These are phyloP conservation scores for Cathartes aura DNA, from an alignment of 2,113 vertebrate species.

Conservation along the genomic window DNA sequence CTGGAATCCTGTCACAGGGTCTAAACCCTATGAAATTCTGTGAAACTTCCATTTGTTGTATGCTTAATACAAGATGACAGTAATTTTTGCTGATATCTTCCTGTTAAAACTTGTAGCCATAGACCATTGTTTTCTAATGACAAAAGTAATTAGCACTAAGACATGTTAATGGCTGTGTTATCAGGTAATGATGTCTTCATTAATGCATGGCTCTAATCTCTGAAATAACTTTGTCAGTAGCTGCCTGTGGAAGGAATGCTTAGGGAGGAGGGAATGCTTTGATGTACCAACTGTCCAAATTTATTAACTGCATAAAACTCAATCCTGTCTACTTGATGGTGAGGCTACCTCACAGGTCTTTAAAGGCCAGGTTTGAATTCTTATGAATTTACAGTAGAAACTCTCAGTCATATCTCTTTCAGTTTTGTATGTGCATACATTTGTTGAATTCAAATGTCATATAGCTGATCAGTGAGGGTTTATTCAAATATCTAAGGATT, in stretches of 20 bases:
- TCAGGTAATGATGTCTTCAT: slow-evolving; percentile 49
- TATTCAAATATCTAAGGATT: neutral
- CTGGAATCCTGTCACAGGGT: neutral
- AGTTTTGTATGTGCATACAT: neutral
- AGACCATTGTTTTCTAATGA: slow-evolving; percentile 48
- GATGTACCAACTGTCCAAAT: slow-evolving; percentile 1
- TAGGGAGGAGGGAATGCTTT: neutral
- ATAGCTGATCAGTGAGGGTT: neutral
- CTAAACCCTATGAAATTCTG: neutral
- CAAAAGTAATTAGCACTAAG: slow-evolving; percentile 47
- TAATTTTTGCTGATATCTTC: neutral
- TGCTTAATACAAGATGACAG: neutral
- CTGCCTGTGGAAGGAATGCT: neutral
- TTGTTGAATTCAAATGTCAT: neutral
- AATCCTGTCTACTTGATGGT: neutral
- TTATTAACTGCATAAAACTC: slow-evolving; percentile 15
- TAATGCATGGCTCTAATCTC: slow-evolving; percentile 18
- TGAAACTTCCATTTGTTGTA: neutral
- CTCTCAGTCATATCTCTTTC: neutral
- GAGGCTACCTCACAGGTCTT: neutral
- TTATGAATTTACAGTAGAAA: neutral
- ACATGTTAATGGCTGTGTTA: slow-evolving; percentile 39
- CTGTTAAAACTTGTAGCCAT: neutral
- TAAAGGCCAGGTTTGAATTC: neutral
- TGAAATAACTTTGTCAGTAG: slow-evolving; percentile 32